Conservation (phyloP, 1,140 invertebrate species). For the Solenopsis invicta region DNA sequence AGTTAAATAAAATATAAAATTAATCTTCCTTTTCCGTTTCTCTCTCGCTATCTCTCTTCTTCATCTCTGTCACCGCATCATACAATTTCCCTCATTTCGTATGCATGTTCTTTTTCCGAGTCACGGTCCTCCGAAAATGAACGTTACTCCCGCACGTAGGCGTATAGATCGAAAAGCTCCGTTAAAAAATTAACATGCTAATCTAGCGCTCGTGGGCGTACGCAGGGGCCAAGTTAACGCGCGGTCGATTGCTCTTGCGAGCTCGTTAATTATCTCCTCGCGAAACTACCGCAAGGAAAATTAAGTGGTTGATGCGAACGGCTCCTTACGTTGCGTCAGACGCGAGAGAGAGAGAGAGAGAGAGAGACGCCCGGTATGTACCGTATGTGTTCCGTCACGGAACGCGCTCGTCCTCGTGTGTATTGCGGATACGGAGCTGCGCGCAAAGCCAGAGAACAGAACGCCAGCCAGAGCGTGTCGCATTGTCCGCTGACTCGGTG, state of each 20-base stretch:
- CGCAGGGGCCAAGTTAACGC: conserved; percentile 12
- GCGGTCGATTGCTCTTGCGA: conserved; percentile 45
- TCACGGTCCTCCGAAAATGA: neutral
- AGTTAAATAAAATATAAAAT: neutral
- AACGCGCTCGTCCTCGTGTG: conserved; percentile 49
- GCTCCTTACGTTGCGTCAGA: conserved; percentile 38
- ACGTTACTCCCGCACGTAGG: neutral
- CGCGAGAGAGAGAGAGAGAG: conserved; percentile 14
- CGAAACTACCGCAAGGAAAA: conserved; percentile 52
- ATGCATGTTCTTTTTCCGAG: neutral
- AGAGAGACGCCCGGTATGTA: conserved; percentile 14
- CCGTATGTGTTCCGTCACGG: conserved; percentile 52
- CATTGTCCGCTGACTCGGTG: conserved; percentile 75
- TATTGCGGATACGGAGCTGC: conserved; percentile 62
- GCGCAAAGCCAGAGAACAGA: conserved; percentile 58
- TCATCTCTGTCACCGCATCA: neutral
- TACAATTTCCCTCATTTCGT: neutral
- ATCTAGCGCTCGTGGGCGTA: conserved; percentile 14
- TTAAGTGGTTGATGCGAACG: conserved; percentile 14
- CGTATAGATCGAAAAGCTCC: neutral
- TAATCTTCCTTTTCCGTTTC: neutral
- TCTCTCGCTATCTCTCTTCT: neutral
- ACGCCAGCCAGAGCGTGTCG: conserved; percentile 78
- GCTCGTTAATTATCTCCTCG: conserved; percentile 50
- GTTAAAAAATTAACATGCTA: conserved; percentile 61